Base-by-base conservation (phyloP, 2,888 invertebrate genomes). In the Brachypterus glaber region DNA sequence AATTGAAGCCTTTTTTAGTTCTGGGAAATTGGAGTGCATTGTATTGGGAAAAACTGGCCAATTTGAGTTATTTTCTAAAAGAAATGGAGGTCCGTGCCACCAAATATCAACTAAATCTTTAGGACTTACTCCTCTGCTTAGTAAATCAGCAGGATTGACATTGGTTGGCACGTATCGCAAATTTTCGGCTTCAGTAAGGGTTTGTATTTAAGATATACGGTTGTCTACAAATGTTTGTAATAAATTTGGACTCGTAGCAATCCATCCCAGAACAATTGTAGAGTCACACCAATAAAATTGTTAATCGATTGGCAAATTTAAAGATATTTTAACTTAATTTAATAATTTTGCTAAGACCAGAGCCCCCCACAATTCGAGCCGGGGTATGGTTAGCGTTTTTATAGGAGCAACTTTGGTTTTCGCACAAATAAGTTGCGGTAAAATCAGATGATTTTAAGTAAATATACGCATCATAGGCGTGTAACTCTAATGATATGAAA, bases 81-180 rank as follows among this genome's bases (percentile, higher is more conserved):
- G 9, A 9, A 44, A 44, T 3, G 33, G 4, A 26, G 42, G 45
- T 9, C 40, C 40, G 5, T 30, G 3, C 30, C 25, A 38, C 36
- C 40, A 40, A 8, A 35, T 14, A 8, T 18, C 8, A n/a, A 32
- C 26, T 17, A 48, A 27, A 7, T 36, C 18, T 17, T 26, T 31
- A n/a, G 45, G 43, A 9, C 24, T 25, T 14, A 44, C 29, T 4
- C 44, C 45, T 15, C 46, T 36, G 2, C 44, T 43, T 7, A 47
- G 30, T 2, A 44, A 17, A 36, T 49, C 48, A 16, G 45, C 44
- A 13, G 47, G 47, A 34, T 49, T 49, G n/a, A 30, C 31, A n/a
- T 42, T 40, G 13, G 42, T 42, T 3, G 45, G 42, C 3, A 51
- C 44, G 29, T 49, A 45, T 11, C 38, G 18, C 47, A 45, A 49